phyloP scores from a whole-genome alignment of 2,113 vertebrate genomes.

The Cacatua alba region DNA sequence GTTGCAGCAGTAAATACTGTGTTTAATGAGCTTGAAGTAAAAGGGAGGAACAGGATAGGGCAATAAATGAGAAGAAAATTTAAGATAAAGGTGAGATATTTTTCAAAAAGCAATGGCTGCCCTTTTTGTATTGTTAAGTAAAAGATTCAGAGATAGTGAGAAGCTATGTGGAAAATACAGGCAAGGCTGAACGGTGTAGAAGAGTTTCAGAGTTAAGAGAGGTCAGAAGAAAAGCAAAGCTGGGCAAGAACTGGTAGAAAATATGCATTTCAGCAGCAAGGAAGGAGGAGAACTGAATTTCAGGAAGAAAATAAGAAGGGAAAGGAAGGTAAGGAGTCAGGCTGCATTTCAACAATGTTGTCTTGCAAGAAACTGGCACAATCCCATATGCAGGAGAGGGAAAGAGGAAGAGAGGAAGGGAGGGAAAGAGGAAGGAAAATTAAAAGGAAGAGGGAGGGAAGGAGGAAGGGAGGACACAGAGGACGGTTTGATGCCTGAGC shows the following conservation, averaged over 20 bases:
- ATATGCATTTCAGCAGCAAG: neutral
- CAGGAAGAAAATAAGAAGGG: neutral
- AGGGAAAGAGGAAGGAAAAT: neutral
- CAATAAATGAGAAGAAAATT: neutral
- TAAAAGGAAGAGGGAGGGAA: neutral
- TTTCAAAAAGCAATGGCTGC: neutral
- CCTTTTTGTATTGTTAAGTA: neutral
- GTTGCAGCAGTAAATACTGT: neutral
- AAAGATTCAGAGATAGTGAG: neutral
- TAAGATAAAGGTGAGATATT: neutral
- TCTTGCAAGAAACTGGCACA: neutral
- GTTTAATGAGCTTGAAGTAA: slow-evolving; percentile 40
- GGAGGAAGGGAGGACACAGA: neutral
- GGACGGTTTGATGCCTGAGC: neutral
- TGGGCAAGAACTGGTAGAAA: neutral
- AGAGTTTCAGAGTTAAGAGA: neutral
- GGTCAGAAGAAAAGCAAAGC: neutral
- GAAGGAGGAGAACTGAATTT: neutral
- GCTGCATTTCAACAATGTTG: neutral
- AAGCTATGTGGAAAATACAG: neutral
- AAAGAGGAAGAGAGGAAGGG: neutral
- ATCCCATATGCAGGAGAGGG: neutral
- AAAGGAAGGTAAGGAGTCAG: neutral
- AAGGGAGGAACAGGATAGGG: neutral
- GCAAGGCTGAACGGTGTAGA: neutral